Evolutionary conservation across 2,888 invertebrate species (phyloP).

Genomic region (Eupithecia inturbata): DNA sequence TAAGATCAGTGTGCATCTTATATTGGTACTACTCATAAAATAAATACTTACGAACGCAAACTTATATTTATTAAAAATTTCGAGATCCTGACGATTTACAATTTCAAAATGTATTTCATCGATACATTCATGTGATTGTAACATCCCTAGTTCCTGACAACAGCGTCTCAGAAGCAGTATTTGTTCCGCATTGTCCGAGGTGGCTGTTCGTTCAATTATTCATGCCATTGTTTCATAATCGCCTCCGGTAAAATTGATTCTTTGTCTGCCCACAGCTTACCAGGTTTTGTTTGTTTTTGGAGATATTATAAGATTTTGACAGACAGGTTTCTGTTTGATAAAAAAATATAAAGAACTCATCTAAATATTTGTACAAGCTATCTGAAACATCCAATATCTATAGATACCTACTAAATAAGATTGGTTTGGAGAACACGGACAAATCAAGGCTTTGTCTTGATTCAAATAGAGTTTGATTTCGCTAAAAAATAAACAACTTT

Average conservation of each 20-base stretch:
- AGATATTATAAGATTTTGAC: not conserved
- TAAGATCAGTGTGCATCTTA: no score
- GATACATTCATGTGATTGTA: not conserved
- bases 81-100: not conserved
- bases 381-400: not conserved
- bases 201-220: conserved; percentile 58
- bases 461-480: not conserved
- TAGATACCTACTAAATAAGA: not conserved
- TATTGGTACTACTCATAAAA: no score
- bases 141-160: conserved; percentile 32
- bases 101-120: not conserved
- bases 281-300: not conserved
- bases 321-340: not conserved
- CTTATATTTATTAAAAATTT: no score
- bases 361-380: not conserved
- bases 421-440: not conserved
- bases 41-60: no score
- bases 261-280: conserved; percentile 10
- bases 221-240: conserved; percentile 49
- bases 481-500: conserved; percentile 7
- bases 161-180: conserved; percentile 49
- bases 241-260: conserved; percentile 12
- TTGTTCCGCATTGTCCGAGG: conserved; percentile 45
- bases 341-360: no score
- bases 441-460: not conserved